Base-by-base conservation (phyloP, 2,888 invertebrate species). In the Morpho helenor region DNA sequence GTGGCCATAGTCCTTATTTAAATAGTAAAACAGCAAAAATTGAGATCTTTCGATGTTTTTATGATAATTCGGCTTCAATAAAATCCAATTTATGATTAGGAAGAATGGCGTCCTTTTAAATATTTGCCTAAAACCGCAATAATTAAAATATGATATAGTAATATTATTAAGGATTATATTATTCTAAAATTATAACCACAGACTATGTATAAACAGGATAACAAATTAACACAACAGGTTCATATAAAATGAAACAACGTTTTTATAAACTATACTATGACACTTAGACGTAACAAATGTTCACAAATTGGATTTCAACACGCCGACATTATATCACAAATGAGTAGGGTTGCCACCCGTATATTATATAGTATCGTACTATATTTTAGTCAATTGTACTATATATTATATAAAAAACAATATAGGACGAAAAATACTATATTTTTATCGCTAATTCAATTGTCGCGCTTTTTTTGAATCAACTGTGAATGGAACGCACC, bases 111-210 rank as follows among this genome's bases (percentile, higher is more conserved):
- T 55, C 7, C 52, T 60, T 58, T 62, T 64, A 62, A 53, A 56
- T 55, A 57, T 55, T 64, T 79, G 80, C 60, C 62, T 80, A 79
- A 75, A 83, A 80, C 79, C 80, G 80, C 81, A 83, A 82, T 75
- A 82, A 80, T 48, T 48, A 55, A 54, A 69, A 66, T 62, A 60
- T 66, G 59, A 64, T 59, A 54, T 50, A 56, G 66, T 56, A 62
- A 63, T 57, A 63, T 51, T 56, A 52, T 55, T 58, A 60, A 52
- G 62, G 55, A 47, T 58, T 50, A 53, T 59, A 62, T 55, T 63
- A 65, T 59, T 59, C 56, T 65, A 60, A 50, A 65, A 63, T 64
- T 61, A 59, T 65, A 74, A 75, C 77, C 77, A 80, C 73, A 78
- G 79, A 73, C 69, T 73, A 73, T 69, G 71, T 65, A 62, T 60